These are phyloP conservation scores for Champsocephalus gunnari DNA, from an alignment of 2,797 vertebrate genomes.

Conservation along the genomic window DNA sequence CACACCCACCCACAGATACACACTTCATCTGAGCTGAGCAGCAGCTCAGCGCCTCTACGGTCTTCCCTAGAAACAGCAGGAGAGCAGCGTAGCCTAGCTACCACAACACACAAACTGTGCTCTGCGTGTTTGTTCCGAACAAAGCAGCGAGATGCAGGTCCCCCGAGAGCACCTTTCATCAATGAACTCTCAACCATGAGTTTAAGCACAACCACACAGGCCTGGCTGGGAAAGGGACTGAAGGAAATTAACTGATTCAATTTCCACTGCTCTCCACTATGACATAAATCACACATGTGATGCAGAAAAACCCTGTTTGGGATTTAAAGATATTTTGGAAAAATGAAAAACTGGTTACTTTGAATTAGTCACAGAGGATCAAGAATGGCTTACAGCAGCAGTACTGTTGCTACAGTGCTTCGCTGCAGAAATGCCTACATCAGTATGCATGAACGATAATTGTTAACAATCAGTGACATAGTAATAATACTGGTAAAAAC, in stretches of 20 bases:
- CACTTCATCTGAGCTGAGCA: slow-evolving; percentile 45
- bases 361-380: slow-evolving; percentile 45
- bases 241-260: slow-evolving; percentile 43
- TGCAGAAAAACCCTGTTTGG: slow-evolving; percentile 28
- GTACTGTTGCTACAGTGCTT: slow-evolving; percentile 33
- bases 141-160: slow-evolving; percentile 62
- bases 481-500: slow-evolving; percentile 38
- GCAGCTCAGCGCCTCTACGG: slow-evolving; percentile 58
- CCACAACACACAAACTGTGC: slow-evolving; percentile 69
- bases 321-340: slow-evolving; percentile 39
- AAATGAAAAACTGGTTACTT: slow-evolving; percentile 26
- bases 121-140: slow-evolving; percentile 69
- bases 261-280: slow-evolving; percentile 32
- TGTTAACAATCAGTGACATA: slow-evolving; percentile 28
- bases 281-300: slow-evolving; percentile 43
- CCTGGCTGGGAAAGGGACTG: slow-evolving; percentile 1
- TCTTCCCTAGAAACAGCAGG: slow-evolving; percentile 75
- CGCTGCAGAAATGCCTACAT: slow-evolving; percentile 29
- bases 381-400: slow-evolving; percentile 27
- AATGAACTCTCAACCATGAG: slow-evolving; percentile 56
- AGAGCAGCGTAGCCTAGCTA: slow-evolving; percentile 76
- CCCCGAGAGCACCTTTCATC: slow-evolving; percentile 63
- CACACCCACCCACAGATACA: slow-evolving; percentile 26
- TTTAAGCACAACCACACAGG: slow-evolving; percentile 46
- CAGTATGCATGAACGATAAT: slow-evolving; percentile 44